Conservation (phyloP, 2,113 vertebrate species). For the Dasyornis broadbenti region DNA sequence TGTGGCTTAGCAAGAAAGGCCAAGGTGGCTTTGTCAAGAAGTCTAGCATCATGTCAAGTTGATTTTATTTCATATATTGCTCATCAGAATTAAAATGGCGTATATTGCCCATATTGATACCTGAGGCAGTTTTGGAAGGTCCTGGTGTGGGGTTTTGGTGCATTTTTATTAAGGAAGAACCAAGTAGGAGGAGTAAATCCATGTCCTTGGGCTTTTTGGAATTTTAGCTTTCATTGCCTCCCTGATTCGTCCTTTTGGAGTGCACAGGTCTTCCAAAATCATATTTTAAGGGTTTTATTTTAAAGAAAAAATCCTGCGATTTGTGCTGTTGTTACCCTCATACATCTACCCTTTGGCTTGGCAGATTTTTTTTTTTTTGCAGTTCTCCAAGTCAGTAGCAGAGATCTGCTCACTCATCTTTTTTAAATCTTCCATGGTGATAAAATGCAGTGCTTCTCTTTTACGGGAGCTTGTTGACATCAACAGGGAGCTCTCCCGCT, state of each 20-base stretch:
- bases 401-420: background rate
- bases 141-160: background rate
- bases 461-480: background rate
- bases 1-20: background rate
- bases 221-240: background rate
- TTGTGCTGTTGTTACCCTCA: background rate
- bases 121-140: background rate
- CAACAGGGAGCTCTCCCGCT: background rate
- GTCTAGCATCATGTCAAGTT: too few species aligned
- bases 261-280: background rate
- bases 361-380: background rate
- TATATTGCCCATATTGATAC: background rate
- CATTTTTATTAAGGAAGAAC: background rate
- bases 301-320: background rate
- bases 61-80: background rate
- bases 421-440: background rate
- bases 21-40: background rate
- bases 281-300: background rate
- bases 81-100: background rate
- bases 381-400: background rate
- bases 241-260: background rate
- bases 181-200: background rate
- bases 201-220: accelerated
- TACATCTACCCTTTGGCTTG: background rate
- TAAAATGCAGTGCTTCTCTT: background rate